Evolutionary conservation across 2,888 invertebrate species (phyloP).

Genomic region (Scrobipalpa atriplicella): DNA sequence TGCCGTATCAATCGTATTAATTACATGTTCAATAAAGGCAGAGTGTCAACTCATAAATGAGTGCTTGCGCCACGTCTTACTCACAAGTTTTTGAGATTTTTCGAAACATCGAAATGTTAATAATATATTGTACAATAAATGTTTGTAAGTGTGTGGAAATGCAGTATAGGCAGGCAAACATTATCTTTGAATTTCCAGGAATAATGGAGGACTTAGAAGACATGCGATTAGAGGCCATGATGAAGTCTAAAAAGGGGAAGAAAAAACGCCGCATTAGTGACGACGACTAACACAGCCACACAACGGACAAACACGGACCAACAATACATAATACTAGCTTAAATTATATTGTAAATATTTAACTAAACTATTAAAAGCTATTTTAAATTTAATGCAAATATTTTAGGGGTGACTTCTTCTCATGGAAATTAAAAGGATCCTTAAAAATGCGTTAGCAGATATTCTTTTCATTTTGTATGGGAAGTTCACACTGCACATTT

Average conservation of each 20-base stretch:
- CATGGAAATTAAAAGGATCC: too few relatives aligned
- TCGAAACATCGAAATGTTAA: too few relatives aligned
- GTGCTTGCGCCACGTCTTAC: too few relatives aligned
- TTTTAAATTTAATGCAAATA: not conserved
- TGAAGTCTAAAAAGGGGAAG: conserved; percentile 86
- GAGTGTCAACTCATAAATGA: too few relatives aligned
- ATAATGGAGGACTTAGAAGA: conserved; percentile 97
- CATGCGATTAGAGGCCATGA: conserved; percentile 91
- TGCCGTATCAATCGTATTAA: too few relatives aligned
- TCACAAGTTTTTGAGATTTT: too few relatives aligned
- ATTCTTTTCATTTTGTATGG: too few relatives aligned
- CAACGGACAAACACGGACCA: conserved; percentile 25
- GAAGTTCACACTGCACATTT: too few relatives aligned
- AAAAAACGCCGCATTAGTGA: conserved; percentile 76
- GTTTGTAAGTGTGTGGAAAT: not conserved
- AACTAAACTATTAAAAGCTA: not conserved
- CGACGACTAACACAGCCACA: conserved; percentile 53
- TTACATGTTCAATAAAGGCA: too few relatives aligned
- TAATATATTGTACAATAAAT: not conserved
- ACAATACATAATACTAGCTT: conserved; percentile 19
- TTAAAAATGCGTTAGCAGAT: too few relatives aligned
- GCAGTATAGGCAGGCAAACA: too few relatives aligned
- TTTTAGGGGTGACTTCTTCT: not conserved
- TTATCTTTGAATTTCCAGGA: conserved; percentile 74
- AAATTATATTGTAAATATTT: conserved; percentile 1